Evolutionary conservation across 2,797 vertebrate species (phyloP).

Genomic region (Myotis pilosus): DNA sequence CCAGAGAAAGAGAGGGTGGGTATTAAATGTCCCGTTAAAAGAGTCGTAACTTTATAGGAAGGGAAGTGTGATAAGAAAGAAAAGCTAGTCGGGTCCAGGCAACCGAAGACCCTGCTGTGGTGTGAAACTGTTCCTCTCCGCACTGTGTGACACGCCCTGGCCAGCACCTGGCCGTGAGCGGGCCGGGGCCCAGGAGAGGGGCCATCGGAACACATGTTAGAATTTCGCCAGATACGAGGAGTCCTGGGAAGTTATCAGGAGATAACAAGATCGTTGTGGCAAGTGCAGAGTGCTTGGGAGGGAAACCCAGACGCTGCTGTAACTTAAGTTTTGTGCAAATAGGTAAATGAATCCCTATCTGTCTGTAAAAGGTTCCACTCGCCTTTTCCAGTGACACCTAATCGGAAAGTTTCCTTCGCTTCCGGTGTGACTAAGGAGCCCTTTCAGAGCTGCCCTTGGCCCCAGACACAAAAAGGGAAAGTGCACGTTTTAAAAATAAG

Average conservation of each 20-base stretch:
- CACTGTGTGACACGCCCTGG: background rate
- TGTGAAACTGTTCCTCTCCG: background rate
- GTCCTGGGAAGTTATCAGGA: background rate
- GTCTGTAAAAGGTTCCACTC: slow-evolving; percentile 4
- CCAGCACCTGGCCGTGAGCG: background rate
- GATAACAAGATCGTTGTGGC: background rate
- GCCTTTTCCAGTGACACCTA: slow-evolving; percentile 49
- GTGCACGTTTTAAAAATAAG: background rate
- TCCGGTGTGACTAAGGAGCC: background rate
- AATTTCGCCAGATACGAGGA: background rate
- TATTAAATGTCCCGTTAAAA: slow-evolving; percentile 56
- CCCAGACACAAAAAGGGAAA: slow-evolving; percentile 38
- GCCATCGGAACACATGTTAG: background rate
- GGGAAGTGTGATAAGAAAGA: slow-evolving; percentile 62
- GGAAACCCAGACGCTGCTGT: slow-evolving; percentile 37
- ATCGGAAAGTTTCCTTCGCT: slow-evolving; percentile 55
- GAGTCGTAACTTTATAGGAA: slow-evolving; percentile 58
- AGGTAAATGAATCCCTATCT: slow-evolving; percentile 58
- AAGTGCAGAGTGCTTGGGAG: background rate
- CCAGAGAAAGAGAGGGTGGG: background rate
- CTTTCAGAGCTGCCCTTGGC: background rate
- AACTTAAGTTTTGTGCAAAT: slow-evolving; percentile 63
- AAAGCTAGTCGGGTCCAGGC: background rate
- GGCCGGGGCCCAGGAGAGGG: background rate
- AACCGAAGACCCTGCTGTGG: background rate